Evolutionary conservation across 2,113 vertebrate species (phyloP).

Genomic region (Rallus limicola): DNA sequence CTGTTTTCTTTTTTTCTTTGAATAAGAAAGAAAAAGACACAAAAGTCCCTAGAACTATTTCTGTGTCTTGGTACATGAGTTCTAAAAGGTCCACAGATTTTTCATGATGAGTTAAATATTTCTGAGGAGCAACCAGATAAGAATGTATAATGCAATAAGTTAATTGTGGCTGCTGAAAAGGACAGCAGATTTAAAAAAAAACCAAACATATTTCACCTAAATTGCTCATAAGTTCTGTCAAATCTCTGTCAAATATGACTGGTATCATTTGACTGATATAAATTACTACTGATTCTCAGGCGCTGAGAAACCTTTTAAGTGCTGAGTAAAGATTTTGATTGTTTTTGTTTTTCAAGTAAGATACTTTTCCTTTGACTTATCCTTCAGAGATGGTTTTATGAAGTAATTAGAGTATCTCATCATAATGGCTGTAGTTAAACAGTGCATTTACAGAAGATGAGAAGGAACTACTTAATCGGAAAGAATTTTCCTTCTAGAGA

Average conservation of each 20-base stretch:
- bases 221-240: background rate
- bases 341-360: background rate
- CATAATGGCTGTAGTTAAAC: background rate
- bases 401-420: background rate
- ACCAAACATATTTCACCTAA: background rate
- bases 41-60: background rate
- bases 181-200: background rate
- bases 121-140: background rate
- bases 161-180: background rate
- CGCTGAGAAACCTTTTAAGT: background rate
- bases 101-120: background rate
- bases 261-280: background rate
- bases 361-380: background rate
- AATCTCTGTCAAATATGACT: background rate
- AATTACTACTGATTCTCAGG: conserved; percentile 14
- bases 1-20: background rate
- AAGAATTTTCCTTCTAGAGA: background rate
- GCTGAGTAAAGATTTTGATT: background rate
- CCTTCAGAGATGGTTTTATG: background rate
- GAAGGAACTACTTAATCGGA: background rate
- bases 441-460: background rate
- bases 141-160: background rate
- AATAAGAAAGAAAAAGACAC: background rate
- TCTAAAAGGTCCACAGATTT: background rate
- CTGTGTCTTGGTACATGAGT: background rate